Base-by-base conservation (phyloP, 2,797 vertebrate genomes). In the Lacerta viridis region DNA sequence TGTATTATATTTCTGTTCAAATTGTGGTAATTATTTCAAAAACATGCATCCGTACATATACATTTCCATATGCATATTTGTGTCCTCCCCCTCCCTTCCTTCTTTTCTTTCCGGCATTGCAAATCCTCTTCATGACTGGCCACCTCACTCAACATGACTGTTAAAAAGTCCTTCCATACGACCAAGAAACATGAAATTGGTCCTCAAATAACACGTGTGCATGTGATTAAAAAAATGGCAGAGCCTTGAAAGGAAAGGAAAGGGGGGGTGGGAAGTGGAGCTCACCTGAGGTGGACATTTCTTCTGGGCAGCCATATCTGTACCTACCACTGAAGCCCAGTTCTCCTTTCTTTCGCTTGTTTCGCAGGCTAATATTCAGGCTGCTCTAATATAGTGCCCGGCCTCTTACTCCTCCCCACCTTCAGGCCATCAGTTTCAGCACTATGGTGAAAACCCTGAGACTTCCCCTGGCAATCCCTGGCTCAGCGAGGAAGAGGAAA, bases 331-430 rank as follows among this genome's bases (percentile, higher is more conserved):
- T 88, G 43, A 71, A 20, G 36, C 43, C n/a, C 86, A 84, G 36
- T 66, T 81, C 15, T 89, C 78, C 33, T 78, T 87, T 41, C 59
- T 91, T 43, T 23, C 59, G 13, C 75, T 61, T 39, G 36, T 23
- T 69, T 76, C 43, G 15, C 36, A 71, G 66, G 83, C 74, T 59
- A 23, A 36, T 23, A 50, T 91, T 93, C 43, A 69, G 78, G n/a
- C 59, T 77, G 41, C 59, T 89, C 71, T 93, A 93, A 76, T 80
- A 69, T 2, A 91, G 85, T 80, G 64, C 33, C 39, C 27, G 11
- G n/a, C 41, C 61, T 66, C 74, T 66, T n/a, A 81, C 69, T n/a
- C 74, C 25, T 11, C 78, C 61, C 20, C 71, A 71, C 83, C 72
- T 81, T 82, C 33, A 55, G 50, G 50, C 3, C 59, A 77, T 17